These are phyloP conservation scores for Pheosia gnoma DNA, from an alignment of 2,888 invertebrate species.

Conservation along the genomic window DNA sequence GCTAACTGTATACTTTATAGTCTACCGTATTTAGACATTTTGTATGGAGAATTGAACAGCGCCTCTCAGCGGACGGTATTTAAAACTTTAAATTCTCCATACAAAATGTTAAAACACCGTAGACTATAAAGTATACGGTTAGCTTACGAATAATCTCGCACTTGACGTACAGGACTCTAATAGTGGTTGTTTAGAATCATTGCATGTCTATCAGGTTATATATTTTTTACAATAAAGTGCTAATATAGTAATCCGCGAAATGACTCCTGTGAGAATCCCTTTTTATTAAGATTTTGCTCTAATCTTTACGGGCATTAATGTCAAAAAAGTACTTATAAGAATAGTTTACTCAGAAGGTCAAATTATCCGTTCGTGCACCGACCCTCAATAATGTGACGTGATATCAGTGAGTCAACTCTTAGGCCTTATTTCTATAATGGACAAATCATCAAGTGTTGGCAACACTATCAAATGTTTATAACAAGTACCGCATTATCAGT, in stretches of 20 bases:
- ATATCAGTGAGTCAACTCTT: constrained; percentile 37
- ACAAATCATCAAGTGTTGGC: constrained; percentile 31
- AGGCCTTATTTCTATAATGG: constrained; percentile 38
- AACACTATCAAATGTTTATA: constrained; percentile 35
- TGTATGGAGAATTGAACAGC: too few relatives aligned
- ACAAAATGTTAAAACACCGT: too few relatives aligned
- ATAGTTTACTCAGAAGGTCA: neutral
- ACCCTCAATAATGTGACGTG: neutral
- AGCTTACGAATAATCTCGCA: too few relatives aligned
- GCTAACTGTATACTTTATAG: too few relatives aligned
- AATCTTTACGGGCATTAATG: neutral
- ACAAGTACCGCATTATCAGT: constrained; percentile 41
- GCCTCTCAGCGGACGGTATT: too few relatives aligned
- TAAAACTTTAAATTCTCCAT: too few relatives aligned
- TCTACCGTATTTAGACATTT: too few relatives aligned
- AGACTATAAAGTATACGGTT: too few relatives aligned
- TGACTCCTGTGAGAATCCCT: neutral
- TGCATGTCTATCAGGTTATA: constrained; percentile 1
- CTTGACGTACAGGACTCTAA: neutral
- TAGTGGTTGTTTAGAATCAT: neutral
- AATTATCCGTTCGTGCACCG: neutral
- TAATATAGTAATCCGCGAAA: neutral
- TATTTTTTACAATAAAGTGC: neutral
- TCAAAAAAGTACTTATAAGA: neutral
- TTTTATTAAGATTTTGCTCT: too few relatives aligned